Base-by-base conservation (phyloP, 1,140 invertebrate species). In the Parasteatoda tepidariorum region DNA sequence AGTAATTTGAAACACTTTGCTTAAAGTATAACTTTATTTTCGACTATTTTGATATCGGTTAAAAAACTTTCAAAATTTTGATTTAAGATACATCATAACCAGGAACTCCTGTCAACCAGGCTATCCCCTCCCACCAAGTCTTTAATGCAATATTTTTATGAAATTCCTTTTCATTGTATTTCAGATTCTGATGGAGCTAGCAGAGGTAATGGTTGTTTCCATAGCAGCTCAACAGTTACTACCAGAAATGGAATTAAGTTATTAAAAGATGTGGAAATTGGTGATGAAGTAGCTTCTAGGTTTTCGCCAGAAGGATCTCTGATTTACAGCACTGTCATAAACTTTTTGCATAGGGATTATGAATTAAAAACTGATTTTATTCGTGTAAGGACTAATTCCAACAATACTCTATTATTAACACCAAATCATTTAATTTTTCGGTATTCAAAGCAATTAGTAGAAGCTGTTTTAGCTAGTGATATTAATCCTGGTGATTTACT, bases 101-200 rank as follows among this genome's bases (percentile, higher is more conserved):
- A n/a, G n/a, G n/a, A n/a, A n/a, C n/a, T n/a, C n/a, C n/a, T n/a
- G n/a, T n/a, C n/a, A n/a, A n/a, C n/a, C n/a, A n/a, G n/a, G n/a
- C n/a, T n/a, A n/a, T n/a, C n/a, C n/a, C n/a, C n/a, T n/a, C n/a
- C n/a, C n/a, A n/a, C n/a, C n/a, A n/a, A n/a, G n/a, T n/a, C n/a
- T n/a, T n/a, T n/a, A n/a, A n/a, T n/a, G n/a, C n/a, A 15, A n/a
- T 2, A 3, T 70, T 2, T 70, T 24, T 4, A 11, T 59, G 4
- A 2, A 33, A 11, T 4, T 33, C 11, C 28, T 6, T 1, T 48
- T 57, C 9, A 73, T 31, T 57, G 33, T 70, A 83, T 93, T 94
- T 11, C 93, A 98, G 97, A 98, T 91, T 96, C 96, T 15, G 95
- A 95, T 18, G 93, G 93, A 83, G 92, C 93, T 3, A 92, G 91